Percentiles rank a stretch among this genome's conserved stretches.
Conservation (phyloP, 2,113 vertebrate genomes). For the Sylvietta virens region DNA sequence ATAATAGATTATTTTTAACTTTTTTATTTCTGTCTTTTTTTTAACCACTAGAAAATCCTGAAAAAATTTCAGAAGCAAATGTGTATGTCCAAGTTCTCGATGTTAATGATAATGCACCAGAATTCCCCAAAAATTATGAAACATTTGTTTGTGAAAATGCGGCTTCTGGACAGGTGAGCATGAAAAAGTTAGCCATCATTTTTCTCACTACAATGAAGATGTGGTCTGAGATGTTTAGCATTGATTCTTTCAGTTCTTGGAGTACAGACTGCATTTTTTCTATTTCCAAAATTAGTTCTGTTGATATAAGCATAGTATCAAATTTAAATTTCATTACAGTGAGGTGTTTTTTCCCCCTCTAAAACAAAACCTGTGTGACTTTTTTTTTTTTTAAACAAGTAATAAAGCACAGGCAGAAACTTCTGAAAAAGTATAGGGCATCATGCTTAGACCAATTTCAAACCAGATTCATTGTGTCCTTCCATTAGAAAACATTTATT, state of each 20-base stretch:
- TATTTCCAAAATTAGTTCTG: not conserved
- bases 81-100: constrained; percentile 87
- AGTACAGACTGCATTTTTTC: not conserved
- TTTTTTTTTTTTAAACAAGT: not conserved
- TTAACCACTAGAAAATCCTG: constrained; percentile 72
- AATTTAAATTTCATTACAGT: not conserved
- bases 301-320: not conserved
- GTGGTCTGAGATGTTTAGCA: not conserved
- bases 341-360: not conserved
- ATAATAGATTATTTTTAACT: not conserved
- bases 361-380: not conserved
- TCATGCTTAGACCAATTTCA: not conserved
- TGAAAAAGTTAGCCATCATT: not conserved
- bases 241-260: not conserved
- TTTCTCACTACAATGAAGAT: not conserved
- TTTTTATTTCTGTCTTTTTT: constrained; percentile 6
- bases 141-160: constrained; percentile 92
- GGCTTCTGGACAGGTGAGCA: constrained; percentile 81
- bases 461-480: not conserved
- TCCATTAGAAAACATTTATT: not conserved
- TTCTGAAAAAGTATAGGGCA: not conserved
- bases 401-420: not conserved
- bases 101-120: constrained; percentile 89
- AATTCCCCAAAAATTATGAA: constrained; percentile 82
- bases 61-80: constrained; percentile 76